These are phyloP conservation scores for Oscheius sp. DNA, from an alignment of 2,888 invertebrate genomes.

Conservation along the genomic window DNA sequence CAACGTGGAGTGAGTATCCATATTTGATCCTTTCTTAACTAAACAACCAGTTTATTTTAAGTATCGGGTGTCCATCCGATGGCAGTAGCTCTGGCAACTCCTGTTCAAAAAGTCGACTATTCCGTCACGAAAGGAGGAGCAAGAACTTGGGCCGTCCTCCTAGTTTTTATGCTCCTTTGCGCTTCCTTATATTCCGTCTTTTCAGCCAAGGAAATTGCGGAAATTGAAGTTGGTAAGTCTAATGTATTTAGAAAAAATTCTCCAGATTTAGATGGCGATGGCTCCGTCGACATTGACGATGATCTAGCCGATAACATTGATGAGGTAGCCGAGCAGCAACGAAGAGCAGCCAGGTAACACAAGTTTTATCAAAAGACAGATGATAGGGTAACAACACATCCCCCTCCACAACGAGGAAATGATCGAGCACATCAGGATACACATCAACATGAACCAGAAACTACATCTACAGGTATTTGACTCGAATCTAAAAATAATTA, in stretches of 20 bases:
- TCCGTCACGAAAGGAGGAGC: slow-evolving; percentile 68
- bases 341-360: slow-evolving; percentile 24
- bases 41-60: slow-evolving; percentile 16
- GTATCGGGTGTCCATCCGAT: slow-evolving; percentile 60
- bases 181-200: slow-evolving; percentile 65
- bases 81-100: slow-evolving; percentile 60
- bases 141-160: slow-evolving; percentile 63
- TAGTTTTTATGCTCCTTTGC: slow-evolving; percentile 67
- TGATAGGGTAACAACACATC: slow-evolving; percentile 1
- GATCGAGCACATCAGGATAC: slow-evolving; percentile 5
- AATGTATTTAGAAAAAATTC: background rate
- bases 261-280: slow-evolving; percentile 37
- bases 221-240: slow-evolving; percentile 32
- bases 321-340: slow-evolving; percentile 32
- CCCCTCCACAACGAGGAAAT: slow-evolving; percentile 14
- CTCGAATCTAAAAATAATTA: background rate
- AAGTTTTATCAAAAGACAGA: background rate
- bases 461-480: background rate
- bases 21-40: background rate
- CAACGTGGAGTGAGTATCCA: slow-evolving; percentile 11
- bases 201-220: slow-evolving; percentile 57
- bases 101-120: slow-evolving; percentile 63
- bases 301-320: slow-evolving; percentile 33
- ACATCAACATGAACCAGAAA: slow-evolving; percentile 5
- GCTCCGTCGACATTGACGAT: slow-evolving; percentile 26